phyloP scores from a whole-genome alignment of 2,888 invertebrate genomes.

The Erebia ligea region DNA sequence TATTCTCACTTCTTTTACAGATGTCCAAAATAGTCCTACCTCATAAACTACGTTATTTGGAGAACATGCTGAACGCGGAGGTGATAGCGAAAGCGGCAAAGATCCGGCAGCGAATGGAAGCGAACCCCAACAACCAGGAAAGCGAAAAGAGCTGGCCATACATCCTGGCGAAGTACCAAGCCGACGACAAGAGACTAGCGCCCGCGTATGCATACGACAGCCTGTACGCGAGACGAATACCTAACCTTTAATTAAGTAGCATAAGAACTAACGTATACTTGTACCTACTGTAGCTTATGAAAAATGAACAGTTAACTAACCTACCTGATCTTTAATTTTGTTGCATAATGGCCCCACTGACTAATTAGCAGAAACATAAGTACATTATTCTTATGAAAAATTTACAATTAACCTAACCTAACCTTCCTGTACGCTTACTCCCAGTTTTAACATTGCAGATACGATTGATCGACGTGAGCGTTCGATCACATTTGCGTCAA shows the following conservation, averaged over 20 bases:
- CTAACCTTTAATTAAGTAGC: slow-evolving; percentile 45
- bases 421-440: too few relatives aligned
- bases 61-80: slow-evolving; percentile 75
- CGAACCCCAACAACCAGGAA: slow-evolving; percentile 64
- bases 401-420: too few relatives aligned
- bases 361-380: too few relatives aligned
- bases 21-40: slow-evolving; percentile 72
- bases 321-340: too few relatives aligned
- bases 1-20: slow-evolving; percentile 50
- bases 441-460: too few relatives aligned
- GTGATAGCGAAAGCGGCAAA: slow-evolving; percentile 73
- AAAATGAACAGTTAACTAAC: too few relatives aligned
- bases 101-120: slow-evolving; percentile 67
- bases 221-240: slow-evolving; percentile 53
- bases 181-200: slow-evolving; percentile 52
- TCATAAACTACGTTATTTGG: slow-evolving; percentile 71
- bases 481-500: too few relatives aligned
- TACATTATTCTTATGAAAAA: too few relatives aligned
- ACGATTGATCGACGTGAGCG: too few relatives aligned
- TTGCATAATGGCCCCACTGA: too few relatives aligned
- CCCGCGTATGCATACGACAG: slow-evolving; percentile 47
- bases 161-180: slow-evolving; percentile 65
- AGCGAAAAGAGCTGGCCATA: slow-evolving; percentile 70
- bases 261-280: neutral
- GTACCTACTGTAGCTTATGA: too few relatives aligned